Percentiles rank a stretch among this genome's conserved stretches.
Evolutionary conservation across 2,797 vertebrate genomes (phyloP).

Genomic region (Microtus obscurus): DNA sequence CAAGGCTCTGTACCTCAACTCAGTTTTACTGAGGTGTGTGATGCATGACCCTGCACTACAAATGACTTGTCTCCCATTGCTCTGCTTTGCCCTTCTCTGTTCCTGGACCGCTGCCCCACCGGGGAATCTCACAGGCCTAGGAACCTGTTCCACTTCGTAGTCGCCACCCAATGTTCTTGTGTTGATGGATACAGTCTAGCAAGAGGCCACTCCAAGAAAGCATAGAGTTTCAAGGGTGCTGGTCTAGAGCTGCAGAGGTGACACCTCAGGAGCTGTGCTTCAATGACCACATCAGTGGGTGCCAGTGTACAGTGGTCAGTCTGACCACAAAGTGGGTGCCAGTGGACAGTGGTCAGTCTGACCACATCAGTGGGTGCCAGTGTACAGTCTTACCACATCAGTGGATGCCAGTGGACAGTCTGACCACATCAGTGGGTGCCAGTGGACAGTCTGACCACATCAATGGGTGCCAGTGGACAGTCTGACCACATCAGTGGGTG

Average conservation of each 20-base stretch:
- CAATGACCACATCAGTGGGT: not conserved
- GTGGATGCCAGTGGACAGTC: not conserved
- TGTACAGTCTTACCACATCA: no score
- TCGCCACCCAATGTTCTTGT: no score
- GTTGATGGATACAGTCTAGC: not conserved
- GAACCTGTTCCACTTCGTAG: not conserved
- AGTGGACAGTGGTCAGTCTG: no score
- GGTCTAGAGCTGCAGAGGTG: no score
- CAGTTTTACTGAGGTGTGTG: not conserved
- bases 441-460: no score
- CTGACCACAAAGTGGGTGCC: no score
- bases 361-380: no score
- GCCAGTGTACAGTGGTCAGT: not conserved
- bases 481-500: no score
- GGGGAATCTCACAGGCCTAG: no score
- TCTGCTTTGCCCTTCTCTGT: not conserved
- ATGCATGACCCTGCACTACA: no score
- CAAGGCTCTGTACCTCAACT: not conserved
- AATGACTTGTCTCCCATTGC: not conserved
- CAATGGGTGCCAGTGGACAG: no score
- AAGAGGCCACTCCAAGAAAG: not conserved
- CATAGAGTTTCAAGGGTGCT: not conserved
- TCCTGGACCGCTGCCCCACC: not conserved
- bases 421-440: not conserved
- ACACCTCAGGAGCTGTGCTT: not conserved